Evolutionary conservation across 2,113 vertebrate species (phyloP).

Genomic region (Piliocolobus tephrosceles): DNA sequence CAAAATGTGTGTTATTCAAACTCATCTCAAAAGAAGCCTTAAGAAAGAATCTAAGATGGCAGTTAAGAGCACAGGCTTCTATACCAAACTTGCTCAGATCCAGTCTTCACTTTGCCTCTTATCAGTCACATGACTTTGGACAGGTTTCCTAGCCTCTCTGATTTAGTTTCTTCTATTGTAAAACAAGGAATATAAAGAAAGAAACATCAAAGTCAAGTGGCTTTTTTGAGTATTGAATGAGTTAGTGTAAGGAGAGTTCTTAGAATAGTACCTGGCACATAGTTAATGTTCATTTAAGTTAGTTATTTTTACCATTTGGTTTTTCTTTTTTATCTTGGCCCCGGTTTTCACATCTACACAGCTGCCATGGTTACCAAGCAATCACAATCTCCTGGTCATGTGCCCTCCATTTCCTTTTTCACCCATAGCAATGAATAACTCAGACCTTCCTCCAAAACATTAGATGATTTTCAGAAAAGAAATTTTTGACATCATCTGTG

Average conservation of each 20-base stretch:
- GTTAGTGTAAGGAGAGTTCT: not conserved
- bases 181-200: not conserved
- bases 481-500: not conserved
- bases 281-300: not conserved
- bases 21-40: not conserved
- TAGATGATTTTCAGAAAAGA: not conserved
- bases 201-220: not conserved
- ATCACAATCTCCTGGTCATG: not conserved
- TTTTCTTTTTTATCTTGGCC: not conserved
- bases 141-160: not conserved
- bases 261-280: not conserved
- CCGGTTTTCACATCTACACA: not conserved
- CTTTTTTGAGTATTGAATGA: not conserved
- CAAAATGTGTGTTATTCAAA: not conserved
- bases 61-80: not conserved
- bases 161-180: not conserved
- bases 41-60: not conserved
- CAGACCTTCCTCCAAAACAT: not conserved
- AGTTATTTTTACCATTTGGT: not conserved
- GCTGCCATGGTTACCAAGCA: not conserved
- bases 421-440: not conserved
- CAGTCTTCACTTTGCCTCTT: not conserved
- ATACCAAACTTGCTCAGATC: not conserved
- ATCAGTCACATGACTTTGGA: not conserved
- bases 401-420: not conserved